Base-by-base conservation (phyloP, 2,888 invertebrate species). In the Dichetophora obliterata region DNA sequence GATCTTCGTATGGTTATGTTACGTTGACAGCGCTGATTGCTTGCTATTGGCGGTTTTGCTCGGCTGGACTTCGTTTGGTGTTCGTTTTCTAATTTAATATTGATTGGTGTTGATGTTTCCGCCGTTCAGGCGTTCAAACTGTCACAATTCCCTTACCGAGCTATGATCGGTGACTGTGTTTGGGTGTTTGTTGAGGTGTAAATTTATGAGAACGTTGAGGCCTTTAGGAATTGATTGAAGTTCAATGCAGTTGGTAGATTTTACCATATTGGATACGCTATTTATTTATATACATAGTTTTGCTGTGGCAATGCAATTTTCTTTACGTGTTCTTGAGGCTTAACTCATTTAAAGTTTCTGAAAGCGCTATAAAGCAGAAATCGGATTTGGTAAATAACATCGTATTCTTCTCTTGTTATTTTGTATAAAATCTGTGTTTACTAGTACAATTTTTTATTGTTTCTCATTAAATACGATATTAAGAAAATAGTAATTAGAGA, bases 201-300 rank as follows among this genome's bases (percentile, higher is more conserved):
- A 82, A 86, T 83, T 83, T 83, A 86, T 85, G 85, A 84, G 83
- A 82, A 83, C 83, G 82, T 83, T 11, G 83, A 82, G 83, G 84
- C n/a, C 34, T 31, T 70, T 70, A 8, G 5, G 70, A 19, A 54
- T 50, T 27, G n/a, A 16, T 5, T 70, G 66, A 19, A 66, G 22
- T 48, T 66, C 22, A 66, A 37, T 37, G 37, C 43, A 43, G 66
- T 43, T 43, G 22, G 43, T 37, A 43, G 43, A 14, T 43, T 11
- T 43, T 3, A 43, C 14, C 43, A 11, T 43, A 43, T 43, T 43
- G 11, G 43, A 11, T 43, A 11, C 14, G 43, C 14, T 43, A 43
- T 43, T 43, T 43, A 43, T 43, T 43, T 43, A 43, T 43, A 1
- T 3, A 14, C 1, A 43, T 43, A 43, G 43, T 11, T 43, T 43